Evolutionary conservation across 2,113 vertebrate genomes (phyloP).

Genomic region (Uria lomvia): DNA sequence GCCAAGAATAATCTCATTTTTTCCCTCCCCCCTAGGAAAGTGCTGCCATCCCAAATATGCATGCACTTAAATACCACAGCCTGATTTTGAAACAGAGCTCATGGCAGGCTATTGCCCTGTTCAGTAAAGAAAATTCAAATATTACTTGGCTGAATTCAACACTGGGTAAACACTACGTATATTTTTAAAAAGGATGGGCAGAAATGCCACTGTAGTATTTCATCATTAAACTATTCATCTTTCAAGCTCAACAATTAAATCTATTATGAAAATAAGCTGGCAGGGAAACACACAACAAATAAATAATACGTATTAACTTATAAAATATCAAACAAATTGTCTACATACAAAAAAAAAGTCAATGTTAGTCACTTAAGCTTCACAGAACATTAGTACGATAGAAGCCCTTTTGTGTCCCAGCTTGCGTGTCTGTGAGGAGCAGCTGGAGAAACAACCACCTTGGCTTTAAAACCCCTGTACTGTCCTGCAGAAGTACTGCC

Average conservation of each 20-base stretch:
- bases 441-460: not conserved
- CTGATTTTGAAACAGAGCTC: not conserved
- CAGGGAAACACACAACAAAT: not conserved
- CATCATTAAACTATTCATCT: not conserved
- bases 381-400: not conserved
- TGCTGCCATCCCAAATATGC: not conserved
- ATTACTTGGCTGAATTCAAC: not conserved
- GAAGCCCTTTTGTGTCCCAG: not conserved
- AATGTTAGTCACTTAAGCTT: not conserved
- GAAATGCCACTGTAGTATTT: not conserved
- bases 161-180: not conserved
- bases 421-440: not conserved
- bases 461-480: not conserved
- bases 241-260: not conserved
- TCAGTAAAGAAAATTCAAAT: not conserved
- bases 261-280: not conserved
- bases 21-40: not conserved
- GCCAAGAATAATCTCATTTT: not conserved
- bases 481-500: not conserved
- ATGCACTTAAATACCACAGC: not conserved
- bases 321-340: not conserved
- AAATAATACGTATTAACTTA: not conserved
- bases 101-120: not conserved
- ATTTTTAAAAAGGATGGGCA: not conserved
- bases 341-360: not conserved